Conservation (phyloP, 1,140 invertebrate genomes). For the Penaeus indicus region DNA sequence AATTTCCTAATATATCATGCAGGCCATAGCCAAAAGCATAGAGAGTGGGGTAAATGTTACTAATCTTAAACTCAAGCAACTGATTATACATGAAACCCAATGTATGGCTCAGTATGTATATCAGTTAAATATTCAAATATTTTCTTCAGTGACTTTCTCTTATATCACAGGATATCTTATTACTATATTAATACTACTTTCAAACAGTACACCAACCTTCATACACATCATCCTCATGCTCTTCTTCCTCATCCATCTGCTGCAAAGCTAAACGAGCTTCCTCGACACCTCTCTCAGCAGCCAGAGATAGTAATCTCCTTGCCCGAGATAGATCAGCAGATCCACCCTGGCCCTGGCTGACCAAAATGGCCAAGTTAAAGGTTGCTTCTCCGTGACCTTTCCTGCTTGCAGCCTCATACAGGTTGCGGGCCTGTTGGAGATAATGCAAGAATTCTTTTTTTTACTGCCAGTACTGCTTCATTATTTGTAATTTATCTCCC, state of each 20-base stretch:
- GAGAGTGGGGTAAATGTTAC: too few species aligned
- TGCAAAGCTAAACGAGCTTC: constrained; percentile 36
- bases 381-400: constrained; percentile 46
- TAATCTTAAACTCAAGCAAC: too few species aligned
- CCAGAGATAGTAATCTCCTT: constrained; percentile 5
- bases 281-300: constrained; percentile 32
- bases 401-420: constrained; percentile 36
- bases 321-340: not conserved
- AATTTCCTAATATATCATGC: too few species aligned
- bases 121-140: too few species aligned
- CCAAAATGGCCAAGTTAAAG: constrained; percentile 47
- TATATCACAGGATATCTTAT: not conserved
- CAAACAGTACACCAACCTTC: not conserved
- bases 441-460: too few species aligned
- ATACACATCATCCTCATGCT: not conserved
- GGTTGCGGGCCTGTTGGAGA: constrained; percentile 33
- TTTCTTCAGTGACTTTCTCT: too few species aligned
- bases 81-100: too few species aligned
- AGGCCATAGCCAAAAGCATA: too few species aligned
- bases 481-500: too few species aligned
- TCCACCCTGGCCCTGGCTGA: constrained; percentile 43
- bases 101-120: too few species aligned
- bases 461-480: too few species aligned
- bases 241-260: not conserved
- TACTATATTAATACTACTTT: not conserved